A percentile compares a stretch with the other conserved stretches of the same genome.
Conservation (phyloP, 1,140 invertebrate genomes). For the Pissodes strobi region DNA sequence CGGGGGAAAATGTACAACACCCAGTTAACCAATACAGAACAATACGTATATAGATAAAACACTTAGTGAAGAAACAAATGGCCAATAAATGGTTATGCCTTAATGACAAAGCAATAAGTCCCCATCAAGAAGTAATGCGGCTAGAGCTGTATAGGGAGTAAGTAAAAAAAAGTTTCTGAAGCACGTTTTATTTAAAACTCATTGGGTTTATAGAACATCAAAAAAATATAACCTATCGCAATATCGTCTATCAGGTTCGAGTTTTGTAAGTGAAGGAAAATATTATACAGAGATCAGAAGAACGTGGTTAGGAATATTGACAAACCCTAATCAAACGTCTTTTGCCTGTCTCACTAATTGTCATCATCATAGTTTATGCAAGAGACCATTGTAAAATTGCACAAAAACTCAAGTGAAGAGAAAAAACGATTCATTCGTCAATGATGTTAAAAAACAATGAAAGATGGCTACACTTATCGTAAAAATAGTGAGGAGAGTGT, state of each 20-base stretch:
- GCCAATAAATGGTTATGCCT: too few species aligned
- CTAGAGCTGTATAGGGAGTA: too few species aligned
- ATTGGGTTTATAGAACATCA: constrained; percentile 24
- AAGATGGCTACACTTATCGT: constrained; percentile 23
- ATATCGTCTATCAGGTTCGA: constrained; percentile 24
- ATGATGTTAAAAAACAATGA: too few species aligned
- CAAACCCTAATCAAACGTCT: constrained; percentile 26
- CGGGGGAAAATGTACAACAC: too few species aligned
- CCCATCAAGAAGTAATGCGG: too few species aligned
- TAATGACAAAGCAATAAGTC: too few species aligned
- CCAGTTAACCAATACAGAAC: too few species aligned
- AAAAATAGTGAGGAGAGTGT: constrained; percentile 19
- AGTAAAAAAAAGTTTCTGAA: too few species aligned
- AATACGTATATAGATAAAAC: too few species aligned
- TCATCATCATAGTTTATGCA: constrained; percentile 19
- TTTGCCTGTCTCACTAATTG: constrained; percentile 18
- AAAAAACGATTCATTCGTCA: constrained; percentile 18
- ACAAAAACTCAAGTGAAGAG: constrained; percentile 23
- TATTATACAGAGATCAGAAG: not conserved
- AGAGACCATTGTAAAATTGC: constrained; percentile 19
- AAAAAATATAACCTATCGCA: constrained; percentile 13
- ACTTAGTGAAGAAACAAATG: too few species aligned
- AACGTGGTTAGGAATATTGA: not conserved
- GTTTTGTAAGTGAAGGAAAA: not conserved
- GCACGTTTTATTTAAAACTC: constrained; percentile 4